Evolutionary conservation across 2,113 vertebrate genomes (phyloP), one percentile per base, ranked within the genome.

Genomic region (Leptodactylus fuscus): DNA sequence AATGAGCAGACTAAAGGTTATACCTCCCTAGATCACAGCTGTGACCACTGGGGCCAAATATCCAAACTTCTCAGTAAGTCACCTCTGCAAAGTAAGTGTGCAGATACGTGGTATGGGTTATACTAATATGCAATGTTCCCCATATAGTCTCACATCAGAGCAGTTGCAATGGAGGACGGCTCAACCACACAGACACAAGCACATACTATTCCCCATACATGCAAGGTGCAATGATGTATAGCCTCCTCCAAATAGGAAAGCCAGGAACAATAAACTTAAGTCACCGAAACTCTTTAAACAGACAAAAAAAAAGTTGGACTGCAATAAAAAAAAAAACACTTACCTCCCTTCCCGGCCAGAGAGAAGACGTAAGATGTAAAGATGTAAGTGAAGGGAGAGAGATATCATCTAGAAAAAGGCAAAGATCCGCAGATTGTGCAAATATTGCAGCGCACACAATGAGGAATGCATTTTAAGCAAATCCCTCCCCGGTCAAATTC

Each of bases 381-480:
- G 65, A 46, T 15, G 11, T 22, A 29, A 32, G 36, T n/a, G 13
- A 74, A 29, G 24, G 27, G 4, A 34, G 22, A 62, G 3, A 77
- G 41, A 15, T 83, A 70, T 36, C 81, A 81, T 20, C 87, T 0
- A 67, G 58, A 71, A 58, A 58, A 58, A 32, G 76, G 18, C 27
- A 60, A 34, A n/a, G 77, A 73, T 48, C 49, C 60, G 77, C 83
- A 80, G 83, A 79, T 44, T 53, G 60, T 58, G 76, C 77, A 85
- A 80, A 80, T 58, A 6, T 24, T 71, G 65, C 48, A 71, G 4
- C 34, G 36, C 20, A 71, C 79, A 46, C 51, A 70, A 7, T 18
- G 75, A 60, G 58, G 27, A 87, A 70, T 15, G 84, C 84, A 38
- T 20, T 87, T 83, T 77, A 82, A 90, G 87, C 89, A 82, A 27